phyloP scores from a whole-genome alignment of 1,140 invertebrate species.

The Neuroterus valhalla region DNA sequence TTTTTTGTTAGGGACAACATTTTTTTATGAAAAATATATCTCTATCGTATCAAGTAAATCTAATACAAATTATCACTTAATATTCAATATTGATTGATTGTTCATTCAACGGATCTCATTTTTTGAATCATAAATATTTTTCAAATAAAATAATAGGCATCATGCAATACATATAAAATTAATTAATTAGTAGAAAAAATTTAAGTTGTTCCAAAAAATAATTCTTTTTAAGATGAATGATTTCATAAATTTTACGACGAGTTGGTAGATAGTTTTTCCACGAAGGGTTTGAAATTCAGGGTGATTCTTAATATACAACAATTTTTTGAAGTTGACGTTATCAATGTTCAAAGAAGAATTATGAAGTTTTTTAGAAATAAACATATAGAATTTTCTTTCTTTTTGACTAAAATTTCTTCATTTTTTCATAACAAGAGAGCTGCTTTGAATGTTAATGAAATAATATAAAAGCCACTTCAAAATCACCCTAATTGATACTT shows the following conservation, averaged over 20 bases:
- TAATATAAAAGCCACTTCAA: background rate
- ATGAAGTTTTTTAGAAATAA: no score
- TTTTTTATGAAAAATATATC: conserved; percentile 18
- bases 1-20: background rate
- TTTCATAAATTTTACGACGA: no score
- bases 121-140: conserved; percentile 8
- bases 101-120: background rate
- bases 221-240: no score
- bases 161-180: background rate
- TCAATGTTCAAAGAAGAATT: no score
- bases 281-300: no score
- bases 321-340: no score
- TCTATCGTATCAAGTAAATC: background rate
- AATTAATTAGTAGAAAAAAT: no score
- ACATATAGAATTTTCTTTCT: no score
- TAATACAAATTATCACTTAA: conserved; percentile 5
- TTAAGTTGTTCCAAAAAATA: no score
- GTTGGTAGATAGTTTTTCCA: no score
- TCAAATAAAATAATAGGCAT: background rate
- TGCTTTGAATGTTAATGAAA: background rate
- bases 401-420: background rate
- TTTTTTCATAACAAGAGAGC: no score
- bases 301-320: no score
- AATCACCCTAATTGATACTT: background rate
- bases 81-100: background rate